phyloP scores from a whole-genome alignment of 1,140 invertebrate species.

The Spodoptera litura region DNA sequence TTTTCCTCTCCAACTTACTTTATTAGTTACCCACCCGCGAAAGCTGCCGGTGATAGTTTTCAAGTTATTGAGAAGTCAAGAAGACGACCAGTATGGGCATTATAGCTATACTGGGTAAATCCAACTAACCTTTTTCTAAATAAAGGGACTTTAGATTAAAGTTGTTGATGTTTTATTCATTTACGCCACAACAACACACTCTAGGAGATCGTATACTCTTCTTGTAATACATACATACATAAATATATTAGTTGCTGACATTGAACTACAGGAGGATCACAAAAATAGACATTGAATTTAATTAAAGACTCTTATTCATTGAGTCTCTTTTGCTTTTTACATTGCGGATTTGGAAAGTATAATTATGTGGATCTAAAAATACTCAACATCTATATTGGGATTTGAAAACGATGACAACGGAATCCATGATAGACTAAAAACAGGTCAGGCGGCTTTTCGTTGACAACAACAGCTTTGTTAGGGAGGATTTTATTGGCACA shows the following conservation, averaged over 20 bases:
- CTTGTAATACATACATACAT: too few relatives aligned
- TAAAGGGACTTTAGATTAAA: conserved; percentile 9
- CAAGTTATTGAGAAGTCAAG: conserved; percentile 80
- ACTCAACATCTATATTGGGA: conserved; percentile 50
- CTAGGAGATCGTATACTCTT: too few relatives aligned
- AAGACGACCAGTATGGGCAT: conserved; percentile 48
- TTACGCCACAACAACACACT: not conserved
- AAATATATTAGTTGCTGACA: not conserved
- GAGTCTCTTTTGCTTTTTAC: not conserved
- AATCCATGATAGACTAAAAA: conserved; percentile 73
- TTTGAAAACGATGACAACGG: conserved; percentile 62
- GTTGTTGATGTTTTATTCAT: conserved; percentile 4
- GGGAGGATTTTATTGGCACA: conserved; percentile 81
- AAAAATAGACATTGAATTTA: not conserved
- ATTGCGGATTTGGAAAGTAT: not conserved
- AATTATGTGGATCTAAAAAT: conserved; percentile 31
- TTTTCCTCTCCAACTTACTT: conserved; percentile 85
- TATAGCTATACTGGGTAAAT: not conserved
- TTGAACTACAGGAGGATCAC: not conserved
- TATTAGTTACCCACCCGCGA: conserved; percentile 82
- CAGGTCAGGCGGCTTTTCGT: conserved; percentile 74
- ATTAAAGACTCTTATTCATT: not conserved
- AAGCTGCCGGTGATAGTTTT: conserved; percentile 79
- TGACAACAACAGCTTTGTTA: conserved; percentile 83
- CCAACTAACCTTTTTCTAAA: conserved; percentile 20